Base-by-base conservation (phyloP, 2,888 invertebrate genomes). In the Willowsia nigromaculata region DNA sequence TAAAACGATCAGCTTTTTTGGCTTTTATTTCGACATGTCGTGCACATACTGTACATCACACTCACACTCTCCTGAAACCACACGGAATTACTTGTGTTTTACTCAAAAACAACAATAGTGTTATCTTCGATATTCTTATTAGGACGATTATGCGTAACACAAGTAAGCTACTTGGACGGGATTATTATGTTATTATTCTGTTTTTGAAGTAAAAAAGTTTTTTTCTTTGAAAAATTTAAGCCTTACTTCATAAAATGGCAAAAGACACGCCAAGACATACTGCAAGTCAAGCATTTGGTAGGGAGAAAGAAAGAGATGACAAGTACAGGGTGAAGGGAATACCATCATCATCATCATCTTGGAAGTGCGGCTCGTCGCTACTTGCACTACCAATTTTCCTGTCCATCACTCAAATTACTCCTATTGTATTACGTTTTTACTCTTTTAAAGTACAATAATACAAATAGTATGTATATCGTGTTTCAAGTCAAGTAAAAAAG, bases 101-200 rank as follows among this genome's bases (percentile, higher is more conserved):
- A 25, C 9, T 71, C 1, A n/a, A 40, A 18, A 37, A 76, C 5
- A 15, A 27, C 11, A 53, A 30, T 53, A 6, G n/a, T 18, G 7
- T 30, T 53, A 15, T 53, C 27, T 7, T 50, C n/a, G 11, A 9
- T 15, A 50, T 18, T 22, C 13, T 78, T 53, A 47, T 37, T 15
- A 68, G 7, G 30, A n/a, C 15, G 6, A 83, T 85, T 85, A 78
- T 80, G 87, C 87, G 87, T 87, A 87, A 87, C 30, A 87, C 87
- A 62, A 82, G 87, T 87, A 15, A 81, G 87, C 87, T 87, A 27
- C 53, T 43, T 47, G 80, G 47, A 47, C 15, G 13, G 65, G 85
- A 15, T 85, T 65, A 78, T 78, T 62, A 80, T 65, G 68, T n/a
- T 86, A 68, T 86, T 86, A 65, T 80, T 33, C 22, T 85, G 50